Base-by-base conservation (phyloP, 2,888 invertebrate genomes). In the Lycophotia porphyrea region DNA sequence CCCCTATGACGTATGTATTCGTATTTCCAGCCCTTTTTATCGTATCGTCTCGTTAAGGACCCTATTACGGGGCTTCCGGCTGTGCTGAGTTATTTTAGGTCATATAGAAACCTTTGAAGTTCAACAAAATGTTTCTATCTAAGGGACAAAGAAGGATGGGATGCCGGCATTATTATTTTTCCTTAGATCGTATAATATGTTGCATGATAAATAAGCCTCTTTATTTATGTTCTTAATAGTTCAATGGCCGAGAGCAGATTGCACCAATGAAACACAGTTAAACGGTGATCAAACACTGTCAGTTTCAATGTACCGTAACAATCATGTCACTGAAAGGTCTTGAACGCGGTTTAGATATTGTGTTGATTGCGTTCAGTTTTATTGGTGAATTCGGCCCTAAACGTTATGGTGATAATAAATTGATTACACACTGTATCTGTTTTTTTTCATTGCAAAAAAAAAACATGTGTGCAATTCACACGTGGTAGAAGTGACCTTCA, bases 71-170 rank as follows among this genome's bases (percentile, higher is more conserved):
- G 49, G 58, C 66, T 82, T 78, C 78, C 83, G 84, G 75, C 80
- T 80, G 72, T 84, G 76, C 64, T 44, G 64, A 83, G 79, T 81
- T 87, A 80, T 78, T 87, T 87, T 78, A 72, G 74, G 70, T 68
- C 31, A 69, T 71, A 66, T 71, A 76, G 72, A 76, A 55, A 71
- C 76, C 77, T 86, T 86, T 86, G 81, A 84, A 80, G 79, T 80
- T 78, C 44, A 74, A 79, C 71, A 79, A 79, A 82, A 79, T 86
- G 69, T 78, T 68, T 80, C 18, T 68, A 60, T 80, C 13, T 68
- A 47, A 74, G 49, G 74, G 69, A 68, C 42, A 80, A 81, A 81
- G 74, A 65, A 70, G 63, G 70, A 64, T 84, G 71, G 71, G 76
- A 60, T 63, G 72, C 34, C 13, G 39, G 64, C 68, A 55, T 79